Base-by-base conservation (phyloP, 2,797 vertebrate genomes). In the Sarcophilus harrisii region DNA sequence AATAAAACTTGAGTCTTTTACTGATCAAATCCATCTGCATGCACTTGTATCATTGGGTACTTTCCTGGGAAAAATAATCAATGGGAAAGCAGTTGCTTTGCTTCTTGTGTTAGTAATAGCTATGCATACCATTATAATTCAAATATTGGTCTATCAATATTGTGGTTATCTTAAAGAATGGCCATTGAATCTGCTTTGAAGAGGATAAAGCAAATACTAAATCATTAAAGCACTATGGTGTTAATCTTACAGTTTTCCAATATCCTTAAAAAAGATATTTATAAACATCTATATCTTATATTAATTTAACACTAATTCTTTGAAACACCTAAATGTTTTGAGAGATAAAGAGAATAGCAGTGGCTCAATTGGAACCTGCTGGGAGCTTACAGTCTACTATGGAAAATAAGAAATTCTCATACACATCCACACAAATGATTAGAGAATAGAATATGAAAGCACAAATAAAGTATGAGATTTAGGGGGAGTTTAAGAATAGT, bases 21-120 rank as follows among this genome's bases (percentile, higher is more conserved):
- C 24, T 91, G 27, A 66, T 28, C 94, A 57, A 29, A 92, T 45
- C 13, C 5, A 73, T 92, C 29, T 81, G 24, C 30, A 93, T 91
- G 90, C 8, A 93, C 1, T 54, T 90, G 18, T 92, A 38, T 96
- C 90, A 52, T 57, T 94, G 57, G 2, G 95, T 93, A 52, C 28
- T 94, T 49, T 87, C 32, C 89, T 73, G 94, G 52, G 73, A 93
- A 55, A 58, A 90, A 30, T 58, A 92, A 92, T 38, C 52, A 92
- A 94, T 58, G 55, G 90, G 92, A 62, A 95, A 96, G 95, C 93
- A 16, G 29, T 12, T 93, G 30, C 55, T 95, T 96, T 94, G 54
- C 59, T 95, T 92, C 93, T 96, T 91, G 29, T 21, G 12, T 2
- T 93, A 66, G 16, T 93, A 93, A 58, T 58, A 59, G 54, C 54